Percentiles rank a stretch among this genome's conserved stretches.
Conservation (phyloP, 2,113 vertebrate genomes). For the Todiramphus saurophagus region DNA sequence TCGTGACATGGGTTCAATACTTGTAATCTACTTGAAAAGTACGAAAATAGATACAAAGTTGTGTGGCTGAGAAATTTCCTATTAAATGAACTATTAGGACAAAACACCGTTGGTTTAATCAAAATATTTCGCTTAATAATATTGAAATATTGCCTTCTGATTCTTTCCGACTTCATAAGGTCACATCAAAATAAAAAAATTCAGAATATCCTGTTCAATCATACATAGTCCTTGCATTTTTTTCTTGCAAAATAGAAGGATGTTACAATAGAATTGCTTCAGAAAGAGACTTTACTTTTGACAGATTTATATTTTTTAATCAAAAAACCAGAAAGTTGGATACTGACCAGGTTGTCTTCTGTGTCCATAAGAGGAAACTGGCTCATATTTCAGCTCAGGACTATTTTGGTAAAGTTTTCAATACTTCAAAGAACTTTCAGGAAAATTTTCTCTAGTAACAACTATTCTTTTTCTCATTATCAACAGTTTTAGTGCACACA, state of each 20-base stretch:
- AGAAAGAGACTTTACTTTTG: background rate
- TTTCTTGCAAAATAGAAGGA: background rate
- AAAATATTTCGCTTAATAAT: background rate
- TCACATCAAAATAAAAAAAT: background rate
- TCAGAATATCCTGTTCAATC: background rate
- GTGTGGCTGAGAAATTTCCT: background rate
- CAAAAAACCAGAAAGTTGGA: background rate
- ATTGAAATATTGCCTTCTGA: background rate
- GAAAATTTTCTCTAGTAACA: background rate
- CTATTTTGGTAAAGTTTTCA: background rate
- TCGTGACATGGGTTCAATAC: background rate
- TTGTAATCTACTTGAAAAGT: background rate
- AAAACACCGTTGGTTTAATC: accelerated
- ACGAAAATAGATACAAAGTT: background rate
- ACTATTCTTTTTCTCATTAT: background rate
- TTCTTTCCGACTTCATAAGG: background rate
- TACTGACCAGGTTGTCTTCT: background rate
- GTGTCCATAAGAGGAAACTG: background rate
- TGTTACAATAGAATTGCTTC: background rate
- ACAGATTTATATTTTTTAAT: background rate
- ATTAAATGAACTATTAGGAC: background rate
- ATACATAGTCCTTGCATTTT: background rate
- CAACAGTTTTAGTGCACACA: background rate
- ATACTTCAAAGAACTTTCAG: background rate
- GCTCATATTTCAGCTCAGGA: background rate